Percentiles rank a stretch among this genome's conserved stretches.
phyloP scores from a whole-genome alignment of 2,113 vertebrate genomes.

The Hyla sarda region DNA sequence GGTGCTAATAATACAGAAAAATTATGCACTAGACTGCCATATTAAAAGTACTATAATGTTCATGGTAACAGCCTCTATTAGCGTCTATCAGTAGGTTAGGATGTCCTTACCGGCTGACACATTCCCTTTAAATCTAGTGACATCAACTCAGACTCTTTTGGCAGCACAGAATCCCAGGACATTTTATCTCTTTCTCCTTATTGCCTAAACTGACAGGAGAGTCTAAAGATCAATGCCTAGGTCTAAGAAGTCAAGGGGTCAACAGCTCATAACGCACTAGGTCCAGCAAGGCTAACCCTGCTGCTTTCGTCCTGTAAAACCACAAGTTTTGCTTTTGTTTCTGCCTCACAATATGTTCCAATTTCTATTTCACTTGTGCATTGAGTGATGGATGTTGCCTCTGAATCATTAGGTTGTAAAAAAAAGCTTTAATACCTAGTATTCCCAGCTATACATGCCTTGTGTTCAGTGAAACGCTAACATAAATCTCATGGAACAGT shows the following conservation, averaged over 20 bases:
- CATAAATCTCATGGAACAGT: constrained; percentile 49
- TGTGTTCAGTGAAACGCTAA: constrained; percentile 54
- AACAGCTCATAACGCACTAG: background rate
- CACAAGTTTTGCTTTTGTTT: constrained; percentile 37
- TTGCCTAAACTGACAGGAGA: constrained; percentile 1
- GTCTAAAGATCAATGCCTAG: background rate
- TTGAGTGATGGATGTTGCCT: constrained; percentile 58
- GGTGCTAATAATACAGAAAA: too few species aligned
- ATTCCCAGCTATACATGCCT: constrained; percentile 47
- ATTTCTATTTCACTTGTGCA: constrained; percentile 61
- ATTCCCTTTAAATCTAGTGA: constrained; percentile 14
- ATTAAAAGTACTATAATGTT: too few species aligned
- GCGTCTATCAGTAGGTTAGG: too few species aligned
- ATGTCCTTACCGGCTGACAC: too few species aligned
- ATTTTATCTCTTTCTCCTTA: background rate
- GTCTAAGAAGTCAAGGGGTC: background rate
- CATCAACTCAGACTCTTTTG: background rate
- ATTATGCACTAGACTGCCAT: too few species aligned
- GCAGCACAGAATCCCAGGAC: background rate
- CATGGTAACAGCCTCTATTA: too few species aligned
- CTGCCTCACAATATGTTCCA: constrained; percentile 51
- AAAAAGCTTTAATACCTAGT: constrained; percentile 57
- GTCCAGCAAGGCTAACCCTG: background rate
- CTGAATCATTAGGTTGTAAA: constrained; percentile 60
- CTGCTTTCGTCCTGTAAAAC: background rate